Evolutionary conservation across 2,113 vertebrate genomes (phyloP), one percentile per base, ranked within the genome.

Genomic region (Oreochromis niloticus): DNA sequence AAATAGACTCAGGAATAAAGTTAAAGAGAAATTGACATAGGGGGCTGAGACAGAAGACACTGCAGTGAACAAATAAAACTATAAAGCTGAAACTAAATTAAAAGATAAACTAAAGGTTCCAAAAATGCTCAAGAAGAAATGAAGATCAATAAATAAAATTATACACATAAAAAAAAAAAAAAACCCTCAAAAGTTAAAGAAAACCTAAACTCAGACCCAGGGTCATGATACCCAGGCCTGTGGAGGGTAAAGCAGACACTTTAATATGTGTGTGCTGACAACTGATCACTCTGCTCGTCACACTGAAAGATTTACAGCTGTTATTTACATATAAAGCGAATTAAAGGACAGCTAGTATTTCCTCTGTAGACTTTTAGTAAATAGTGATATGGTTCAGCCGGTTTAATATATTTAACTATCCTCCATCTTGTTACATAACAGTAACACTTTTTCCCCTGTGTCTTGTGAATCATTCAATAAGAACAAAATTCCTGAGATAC

Each of bases 111-210:
- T 22, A 39, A 66, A 66, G 10, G 17, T n/a, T n/a, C 17, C 32
- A 66, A 66, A 39, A 66, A 66, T 39, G 32, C 61, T 66, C 32
- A 39, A n/a, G 32, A 66, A 66, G 61, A 66, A 66, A 66, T 66
- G 17, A 66, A 66, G 61, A 66, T 39, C 34, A n/a, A 66, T 39
- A 66, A 39, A 39, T 66, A 7, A 66, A 66, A 66, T 66, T 39
- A 66, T 66, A 11, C 22, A 56, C 11, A 56, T 56, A 3, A 56
- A 24, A 56, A 24, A 63, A n/a, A 36, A 0, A 24, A 63, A n/a
- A 36, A 0, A 0, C 32, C 27, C 61, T 66, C 0, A n/a, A 39
- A 66, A 66, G 61, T 66, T 66, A 66, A 66, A 66, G 32, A 36
- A 36, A 55, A 24, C n/a, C 54, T 55, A 24, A 56, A 39, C 32